These are phyloP conservation scores for Onychomys leucogaster DNA, from an alignment of 2,797 vertebrate genomes.

Conservation along the genomic window DNA sequence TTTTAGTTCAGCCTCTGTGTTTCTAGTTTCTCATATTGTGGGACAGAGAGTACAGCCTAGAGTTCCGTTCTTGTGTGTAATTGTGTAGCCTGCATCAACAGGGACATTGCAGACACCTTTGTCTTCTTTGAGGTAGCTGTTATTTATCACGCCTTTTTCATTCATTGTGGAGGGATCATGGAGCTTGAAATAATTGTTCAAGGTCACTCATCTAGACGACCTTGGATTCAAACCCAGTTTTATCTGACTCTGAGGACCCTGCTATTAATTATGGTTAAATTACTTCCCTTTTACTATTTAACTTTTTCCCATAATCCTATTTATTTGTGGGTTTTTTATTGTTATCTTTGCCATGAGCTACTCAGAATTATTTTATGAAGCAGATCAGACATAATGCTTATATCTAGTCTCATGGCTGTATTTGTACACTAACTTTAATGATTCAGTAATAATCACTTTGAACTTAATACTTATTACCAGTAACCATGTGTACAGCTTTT, in stretches of 20 bases:
- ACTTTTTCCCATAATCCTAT: not conserved
- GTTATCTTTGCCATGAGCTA: slow-evolving; percentile 38
- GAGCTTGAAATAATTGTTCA: slow-evolving; percentile 27
- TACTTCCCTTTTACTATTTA: slow-evolving; percentile 42
- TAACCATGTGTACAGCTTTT: not conserved
- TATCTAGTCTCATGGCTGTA: slow-evolving; percentile 36
- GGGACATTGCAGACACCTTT: not conserved
- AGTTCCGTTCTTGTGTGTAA: slow-evolving; percentile 64
- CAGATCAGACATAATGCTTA: not conserved
- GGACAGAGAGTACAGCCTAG: not conserved
- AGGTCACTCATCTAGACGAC: slow-evolving; percentile 35
- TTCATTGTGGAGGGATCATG: not conserved
- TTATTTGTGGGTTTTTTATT: not conserved
- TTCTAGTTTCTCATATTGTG: slow-evolving; percentile 14
- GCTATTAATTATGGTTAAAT: slow-evolving; percentile 15
- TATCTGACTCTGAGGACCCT: slow-evolving; percentile 38
- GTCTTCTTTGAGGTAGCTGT: slow-evolving; percentile 18
- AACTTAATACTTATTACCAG: slow-evolving; percentile 2
- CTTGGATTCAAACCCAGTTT: slow-evolving; percentile 57
- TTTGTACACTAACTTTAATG: slow-evolving; percentile 26
- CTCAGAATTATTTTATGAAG: slow-evolving; percentile 62
- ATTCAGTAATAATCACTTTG: not conserved
- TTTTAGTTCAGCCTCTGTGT: slow-evolving; percentile 44
- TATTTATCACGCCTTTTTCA: slow-evolving; percentile 53
- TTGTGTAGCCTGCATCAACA: not conserved